Conservation (phyloP, 2,113 vertebrate genomes). For the Cercopithecus mona region DNA sequence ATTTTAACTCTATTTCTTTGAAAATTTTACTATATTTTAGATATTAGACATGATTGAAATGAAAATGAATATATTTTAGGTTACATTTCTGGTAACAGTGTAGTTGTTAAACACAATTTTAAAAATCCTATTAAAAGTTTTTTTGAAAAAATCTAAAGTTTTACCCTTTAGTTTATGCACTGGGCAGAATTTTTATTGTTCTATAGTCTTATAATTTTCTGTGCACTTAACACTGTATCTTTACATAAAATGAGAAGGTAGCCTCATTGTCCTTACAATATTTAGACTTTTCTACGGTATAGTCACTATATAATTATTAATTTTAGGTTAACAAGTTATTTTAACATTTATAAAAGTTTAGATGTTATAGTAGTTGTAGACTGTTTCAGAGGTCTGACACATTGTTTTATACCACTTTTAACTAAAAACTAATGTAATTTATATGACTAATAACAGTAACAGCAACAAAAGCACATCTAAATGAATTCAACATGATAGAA, state of each 20-base stretch:
- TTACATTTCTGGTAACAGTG: background rate
- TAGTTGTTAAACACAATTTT: background rate
- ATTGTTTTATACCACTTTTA: background rate
- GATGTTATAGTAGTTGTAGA: background rate
- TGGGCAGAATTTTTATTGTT: background rate
- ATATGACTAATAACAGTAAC: background rate
- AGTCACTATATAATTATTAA: background rate
- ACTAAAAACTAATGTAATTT: background rate
- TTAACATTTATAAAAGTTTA: background rate
- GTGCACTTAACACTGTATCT: background rate
- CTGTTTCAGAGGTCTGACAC: background rate
- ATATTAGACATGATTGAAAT: background rate
- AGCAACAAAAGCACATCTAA: background rate
- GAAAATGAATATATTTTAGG: background rate
- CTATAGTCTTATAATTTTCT: background rate
- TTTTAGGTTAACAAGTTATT: background rate
- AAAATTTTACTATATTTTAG: background rate
- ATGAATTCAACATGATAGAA: background rate
- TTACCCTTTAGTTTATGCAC: background rate
- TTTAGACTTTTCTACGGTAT: background rate
- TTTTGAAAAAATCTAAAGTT: background rate
- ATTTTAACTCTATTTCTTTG: background rate
- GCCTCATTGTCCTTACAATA: background rate
- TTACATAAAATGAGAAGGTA: background rate
- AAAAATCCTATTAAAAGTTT: background rate